phyloP scores from a whole-genome alignment of 2,113 vertebrate species.

The Ciconia boyciana region DNA sequence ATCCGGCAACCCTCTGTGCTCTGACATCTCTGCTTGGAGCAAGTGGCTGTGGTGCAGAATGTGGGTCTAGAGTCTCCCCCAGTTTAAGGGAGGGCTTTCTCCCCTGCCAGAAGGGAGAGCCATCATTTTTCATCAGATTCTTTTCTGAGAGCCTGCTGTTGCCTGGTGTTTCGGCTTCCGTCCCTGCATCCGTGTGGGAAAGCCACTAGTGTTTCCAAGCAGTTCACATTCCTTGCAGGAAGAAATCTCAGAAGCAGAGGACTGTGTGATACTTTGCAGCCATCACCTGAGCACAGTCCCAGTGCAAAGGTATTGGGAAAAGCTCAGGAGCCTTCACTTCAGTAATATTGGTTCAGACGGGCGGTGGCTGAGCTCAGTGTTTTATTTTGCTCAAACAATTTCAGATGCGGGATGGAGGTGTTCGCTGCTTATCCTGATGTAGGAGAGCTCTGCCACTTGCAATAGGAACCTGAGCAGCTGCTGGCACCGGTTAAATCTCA shows the following conservation, averaged over 20 bases:
- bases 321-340: neutral
- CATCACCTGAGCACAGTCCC: neutral
- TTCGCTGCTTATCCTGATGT: neutral
- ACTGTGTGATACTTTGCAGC: neutral
- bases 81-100: neutral
- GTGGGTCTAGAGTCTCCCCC: neutral
- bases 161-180: constrained; percentile 22
- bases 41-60: neutral
- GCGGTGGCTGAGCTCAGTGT: neutral
- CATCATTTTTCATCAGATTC: constrained; percentile 48
- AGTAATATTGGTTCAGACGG: neutral
- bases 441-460: neutral
- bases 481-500: neutral
- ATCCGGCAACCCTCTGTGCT: neutral
- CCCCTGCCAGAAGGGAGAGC: neutral
- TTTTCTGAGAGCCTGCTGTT: constrained; percentile 23
- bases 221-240: constrained; percentile 14
- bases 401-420: neutral
- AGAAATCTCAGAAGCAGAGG: neutral
- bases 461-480: neutral
- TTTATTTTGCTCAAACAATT: neutral
- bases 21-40: neutral
- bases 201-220: neutral
- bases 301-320: neutral
- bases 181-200: constrained; percentile 4